Evolutionary conservation across 2,797 vertebrate species (phyloP).

Genomic region (Florisuga fusca): DNA sequence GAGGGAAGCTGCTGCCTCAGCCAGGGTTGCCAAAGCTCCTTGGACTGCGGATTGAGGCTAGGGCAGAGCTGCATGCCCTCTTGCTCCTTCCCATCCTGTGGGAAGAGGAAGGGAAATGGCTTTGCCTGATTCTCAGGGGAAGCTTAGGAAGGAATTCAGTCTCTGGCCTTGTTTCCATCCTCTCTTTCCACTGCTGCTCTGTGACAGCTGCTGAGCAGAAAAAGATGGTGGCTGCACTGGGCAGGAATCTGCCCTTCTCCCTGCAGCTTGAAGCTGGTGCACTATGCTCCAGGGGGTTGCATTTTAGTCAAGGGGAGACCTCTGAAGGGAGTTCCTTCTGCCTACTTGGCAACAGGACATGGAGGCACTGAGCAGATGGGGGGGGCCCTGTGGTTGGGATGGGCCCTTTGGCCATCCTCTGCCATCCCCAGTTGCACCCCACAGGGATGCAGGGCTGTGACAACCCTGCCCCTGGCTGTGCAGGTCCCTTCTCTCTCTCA

Average conservation of each 20-base stretch:
- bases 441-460: neutral
- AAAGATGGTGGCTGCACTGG: fast-evolving
- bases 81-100: neutral
- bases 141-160: neutral
- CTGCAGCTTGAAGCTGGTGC: neutral
- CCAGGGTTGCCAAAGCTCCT: neutral
- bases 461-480: fast-evolving
- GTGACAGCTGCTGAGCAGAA: fast-evolving
- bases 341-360: neutral
- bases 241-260: neutral
- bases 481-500: neutral
- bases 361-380: neutral
- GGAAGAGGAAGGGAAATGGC: constrained; percentile 7
- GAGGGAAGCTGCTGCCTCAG: neutral
- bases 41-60: neutral
- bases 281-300: fast-evolving
- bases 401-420: neutral
- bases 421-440: neutral
- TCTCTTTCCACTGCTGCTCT: neutral
- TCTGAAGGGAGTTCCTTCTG: neutral
- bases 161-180: neutral
- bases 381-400: neutral
- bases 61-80: neutral
- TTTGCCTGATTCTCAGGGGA: neutral
- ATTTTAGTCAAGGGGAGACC: neutral